A percentile compares a stretch with the other conserved stretches of the same genome.
These are phyloP conservation scores for Oegoconia quadripuncta DNA, from an alignment of 2,888 invertebrate species.

Conservation along the genomic window DNA sequence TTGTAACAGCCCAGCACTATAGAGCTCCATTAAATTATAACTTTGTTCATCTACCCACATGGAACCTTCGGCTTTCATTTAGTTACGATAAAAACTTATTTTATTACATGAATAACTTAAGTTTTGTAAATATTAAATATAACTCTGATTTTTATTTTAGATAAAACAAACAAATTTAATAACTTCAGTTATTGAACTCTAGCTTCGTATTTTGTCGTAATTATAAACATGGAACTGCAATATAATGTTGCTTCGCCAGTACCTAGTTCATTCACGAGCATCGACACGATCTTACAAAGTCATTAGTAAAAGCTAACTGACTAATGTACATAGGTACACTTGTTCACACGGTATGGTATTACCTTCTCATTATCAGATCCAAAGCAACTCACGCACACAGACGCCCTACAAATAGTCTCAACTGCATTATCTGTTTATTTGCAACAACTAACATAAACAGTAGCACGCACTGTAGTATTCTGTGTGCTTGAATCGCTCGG, in stretches of 20 bases:
- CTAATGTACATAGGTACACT: no score
- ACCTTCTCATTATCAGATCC: no score
- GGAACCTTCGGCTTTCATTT: constrained; percentile 5
- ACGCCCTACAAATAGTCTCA: neutral
- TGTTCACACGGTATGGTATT: no score
- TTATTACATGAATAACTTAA: neutral
- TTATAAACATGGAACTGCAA: no score
- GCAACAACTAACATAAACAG: neutral
- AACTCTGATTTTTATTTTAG: no score
- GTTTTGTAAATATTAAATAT: neutral
- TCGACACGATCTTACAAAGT: no score
- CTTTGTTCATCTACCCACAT: constrained; percentile 4
- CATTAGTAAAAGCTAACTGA: no score
- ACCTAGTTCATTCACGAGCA: neutral
- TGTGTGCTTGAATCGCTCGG: neutral
- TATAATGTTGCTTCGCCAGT: neutral
- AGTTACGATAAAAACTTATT: constrained; percentile 1
- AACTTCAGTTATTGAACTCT: no score
- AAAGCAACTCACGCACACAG: neutral
- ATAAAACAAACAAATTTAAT: no score
- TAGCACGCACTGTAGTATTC: no score
- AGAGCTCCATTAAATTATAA: neutral
- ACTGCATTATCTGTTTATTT: neutral
- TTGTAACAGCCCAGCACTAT: no score
- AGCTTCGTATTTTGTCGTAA: no score